Base-by-base conservation (phyloP, 2,797 vertebrate genomes). In the Graptemys geographica region DNA sequence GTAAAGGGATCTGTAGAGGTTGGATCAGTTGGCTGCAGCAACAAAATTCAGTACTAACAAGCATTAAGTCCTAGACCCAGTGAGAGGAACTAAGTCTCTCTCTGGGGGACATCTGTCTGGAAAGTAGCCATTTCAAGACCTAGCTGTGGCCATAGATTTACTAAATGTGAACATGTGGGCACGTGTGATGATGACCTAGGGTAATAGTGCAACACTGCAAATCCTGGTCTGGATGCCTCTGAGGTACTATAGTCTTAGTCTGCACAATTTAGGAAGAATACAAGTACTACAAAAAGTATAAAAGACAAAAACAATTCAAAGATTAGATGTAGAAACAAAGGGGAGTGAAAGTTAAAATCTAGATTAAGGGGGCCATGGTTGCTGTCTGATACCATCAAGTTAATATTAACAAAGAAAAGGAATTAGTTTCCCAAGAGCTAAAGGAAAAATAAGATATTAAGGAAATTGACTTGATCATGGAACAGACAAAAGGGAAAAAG, bases 121-220 rank as follows among this genome's bases (percentile, higher is more conserved):
- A 90, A 92, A 62, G 44, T 55, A 79, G 8, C 15, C 8, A 2
- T 87, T 93, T 90, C 79, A 79, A 82, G 80, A n/a, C 51, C 87
- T 74, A n/a, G 12, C 37, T 5, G 4, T 55, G 83, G 16, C 52
- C 28, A 3, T 88, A 41, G 69, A 23, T 41, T 72, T 41, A 94
- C 83, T 25, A 59, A 25, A 2, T 11, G 5, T 87, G 55, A 62
- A 91, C 74, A 37, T 53, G 91, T 21, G 90, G 65, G 33, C 56
- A 33, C 21, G 25, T 86, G 84, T 79, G 44, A 90, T 9, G 0
- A 31, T 21, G 18, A 16, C 81, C 69, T 72, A 86, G 49, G 51
- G 27, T 80, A 52, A 28, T 86, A 25, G 37, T 27, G 23, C 21
- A n/a, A 65, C 33, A n/a, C 16, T 19, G 16, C 37, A 74, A 27